Evolutionary conservation across 2,888 invertebrate species (phyloP).

Genomic region (Erynnis tages): DNA sequence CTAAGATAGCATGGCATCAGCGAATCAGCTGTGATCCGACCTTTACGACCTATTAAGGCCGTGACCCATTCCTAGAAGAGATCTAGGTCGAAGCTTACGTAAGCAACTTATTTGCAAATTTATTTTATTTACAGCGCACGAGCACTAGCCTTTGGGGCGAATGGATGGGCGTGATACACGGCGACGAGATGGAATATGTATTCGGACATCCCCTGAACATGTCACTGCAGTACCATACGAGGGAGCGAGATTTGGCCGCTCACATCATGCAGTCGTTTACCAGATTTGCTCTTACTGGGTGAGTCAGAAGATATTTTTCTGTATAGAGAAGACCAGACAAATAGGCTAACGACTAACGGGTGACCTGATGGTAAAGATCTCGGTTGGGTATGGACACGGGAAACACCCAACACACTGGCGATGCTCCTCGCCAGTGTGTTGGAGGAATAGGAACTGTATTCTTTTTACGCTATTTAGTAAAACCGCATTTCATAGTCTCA

Average conservation of each 20-base stretch:
- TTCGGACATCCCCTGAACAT: constrained; percentile 97
- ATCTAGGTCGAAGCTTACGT: constrained; percentile 24
- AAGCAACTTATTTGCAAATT: constrained; percentile 26
- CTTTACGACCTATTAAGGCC: constrained; percentile 23
- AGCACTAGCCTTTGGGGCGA: constrained; percentile 97
- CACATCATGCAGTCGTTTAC: constrained; percentile 97
- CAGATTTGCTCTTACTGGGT: constrained; percentile 97
- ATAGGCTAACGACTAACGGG: no score
- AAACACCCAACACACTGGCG: no score
- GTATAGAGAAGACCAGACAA: not conserved
- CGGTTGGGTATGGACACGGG: no score
- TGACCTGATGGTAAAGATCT: no score
- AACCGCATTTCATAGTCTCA: no score
- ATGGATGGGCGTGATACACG: constrained; percentile 99
- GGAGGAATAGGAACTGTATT: no score
- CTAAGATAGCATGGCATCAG: constrained; percentile 6
- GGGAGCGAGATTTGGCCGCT: constrained; percentile 92
- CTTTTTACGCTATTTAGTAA: no score
- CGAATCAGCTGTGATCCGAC: constrained; percentile 17
- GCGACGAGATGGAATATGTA: constrained; percentile 98
- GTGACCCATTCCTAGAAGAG: constrained; percentile 24
- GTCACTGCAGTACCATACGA: constrained; percentile 91
- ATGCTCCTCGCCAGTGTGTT: no score
- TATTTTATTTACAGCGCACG: constrained; percentile 85
- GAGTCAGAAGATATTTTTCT: constrained; percentile 57